A percentile compares a stretch with the other conserved stretches of the same genome.
These are phyloP conservation scores for Mugil cephalus DNA, from an alignment of 2,113 vertebrate genomes.

Conservation along the genomic window DNA sequence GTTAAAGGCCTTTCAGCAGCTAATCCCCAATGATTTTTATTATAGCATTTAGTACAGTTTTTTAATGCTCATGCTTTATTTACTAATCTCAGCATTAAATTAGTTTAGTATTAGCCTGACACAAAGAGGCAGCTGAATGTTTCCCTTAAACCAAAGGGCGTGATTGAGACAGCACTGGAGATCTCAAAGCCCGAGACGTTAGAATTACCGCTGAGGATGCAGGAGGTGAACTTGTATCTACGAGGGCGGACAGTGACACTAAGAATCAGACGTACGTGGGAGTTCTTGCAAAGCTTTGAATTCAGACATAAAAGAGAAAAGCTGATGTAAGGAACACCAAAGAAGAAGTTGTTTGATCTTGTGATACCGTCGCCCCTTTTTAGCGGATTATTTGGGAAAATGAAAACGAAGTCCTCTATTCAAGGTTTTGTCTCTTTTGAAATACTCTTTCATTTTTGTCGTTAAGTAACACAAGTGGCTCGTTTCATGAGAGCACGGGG, in stretches of 20 bases:
- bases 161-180: conserved; percentile 25
- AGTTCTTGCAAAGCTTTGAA: conserved; percentile 73
- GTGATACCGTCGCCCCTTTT: conserved; percentile 48
- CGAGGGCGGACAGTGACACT: conserved; percentile 53
- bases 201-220: conserved; percentile 38
- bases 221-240: conserved; percentile 53
- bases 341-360: conserved; percentile 57
- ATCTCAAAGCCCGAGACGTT: conserved; percentile 16
- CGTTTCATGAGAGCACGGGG: conserved; percentile 17
- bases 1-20: too few species aligned
- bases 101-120: neutral
- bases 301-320: conserved; percentile 74
- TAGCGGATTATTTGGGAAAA: conserved; percentile 50
- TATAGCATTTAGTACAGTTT: too few species aligned
- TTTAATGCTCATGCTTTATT: too few species aligned
- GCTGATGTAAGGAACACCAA: conserved; percentile 57
- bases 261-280: conserved; percentile 68
- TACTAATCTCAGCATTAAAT: neutral
- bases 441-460: conserved; percentile 8
- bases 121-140: neutral
- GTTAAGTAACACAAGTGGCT: conserved; percentile 26
- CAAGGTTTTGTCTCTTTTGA: conserved; percentile 28
- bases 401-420: conserved; percentile 32
- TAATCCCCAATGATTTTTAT: neutral
- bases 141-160: neutral